These are phyloP conservation scores for Buceros bicornis DNA, from an alignment of 2,797 vertebrate genomes.

Conservation along the genomic window DNA sequence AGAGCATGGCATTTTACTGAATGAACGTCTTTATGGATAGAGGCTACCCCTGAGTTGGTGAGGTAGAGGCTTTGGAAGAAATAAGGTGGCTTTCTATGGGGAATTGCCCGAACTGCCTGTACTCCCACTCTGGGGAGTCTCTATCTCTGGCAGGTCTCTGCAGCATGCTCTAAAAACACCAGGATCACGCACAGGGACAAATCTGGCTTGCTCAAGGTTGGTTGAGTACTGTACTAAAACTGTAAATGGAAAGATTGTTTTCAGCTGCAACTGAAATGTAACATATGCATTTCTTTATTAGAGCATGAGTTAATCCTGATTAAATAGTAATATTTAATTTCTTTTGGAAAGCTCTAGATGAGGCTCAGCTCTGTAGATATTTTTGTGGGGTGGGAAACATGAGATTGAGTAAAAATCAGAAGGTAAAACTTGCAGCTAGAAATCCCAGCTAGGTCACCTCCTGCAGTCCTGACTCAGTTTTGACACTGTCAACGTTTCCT, in stretches of 20 bases:
- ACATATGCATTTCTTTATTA: background rate
- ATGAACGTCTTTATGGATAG: background rate
- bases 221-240: background rate
- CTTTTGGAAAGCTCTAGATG: background rate
- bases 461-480: background rate
- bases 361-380: background rate
- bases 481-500: background rate
- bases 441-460: background rate
- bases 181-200: background rate
- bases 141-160: background rate
- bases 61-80: background rate
- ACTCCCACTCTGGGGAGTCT: accelerated
- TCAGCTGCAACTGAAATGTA: background rate
- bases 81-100: background rate
- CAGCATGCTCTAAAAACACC: background rate
- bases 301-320: background rate
- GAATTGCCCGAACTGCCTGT: background rate
- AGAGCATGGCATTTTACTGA: background rate
- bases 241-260: background rate
- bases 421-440: background rate
- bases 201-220: background rate
- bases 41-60: background rate
- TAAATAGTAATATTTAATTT: background rate
- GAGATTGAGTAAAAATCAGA: background rate
- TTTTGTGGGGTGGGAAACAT: background rate